Evolutionary conservation across 2,797 vertebrate genomes (phyloP), one percentile per base, ranked within the genome.

Genomic region (Sebastiscus tertius): DNA sequence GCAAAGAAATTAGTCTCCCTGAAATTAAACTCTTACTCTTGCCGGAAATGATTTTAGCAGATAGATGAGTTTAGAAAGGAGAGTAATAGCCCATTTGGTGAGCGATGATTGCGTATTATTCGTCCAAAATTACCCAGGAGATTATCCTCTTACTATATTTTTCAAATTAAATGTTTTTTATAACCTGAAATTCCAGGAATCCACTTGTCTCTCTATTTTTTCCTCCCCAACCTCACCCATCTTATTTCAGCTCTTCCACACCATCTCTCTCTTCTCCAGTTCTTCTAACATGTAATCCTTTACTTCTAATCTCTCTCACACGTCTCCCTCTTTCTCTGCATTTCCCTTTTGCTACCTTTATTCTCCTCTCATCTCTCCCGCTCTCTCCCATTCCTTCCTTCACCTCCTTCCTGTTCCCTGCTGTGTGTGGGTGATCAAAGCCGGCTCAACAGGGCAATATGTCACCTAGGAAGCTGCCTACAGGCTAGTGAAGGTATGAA

Each of bases 341-440:
- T 68, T 81, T 72, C 60, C 68, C 13, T 31, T 65, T 68, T 34
- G 31, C 61, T 33, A 11, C 64, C 71, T 71, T 80, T 78, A 55
- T 74, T 75, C 42, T 68, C 31, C 52, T 73, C 61, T 80, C 39
- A 12, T 72, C 72, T 55, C 75, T 73, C 74, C 63, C 59, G 61
- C 71, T 75, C 75, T 36, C 62, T 83, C 33, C 56, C 18, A 42
- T 72, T 80, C 65, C 72, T 85, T 73, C 63, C 42, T 64, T 85
- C 63, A 63, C 68, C 56, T 74, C 72, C 72, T 84, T 79, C 82
- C 82, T 78, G 65, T 68, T 86, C 79, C 75, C 79, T 71, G 86
- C 82, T 49, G 86, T 72, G 86, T 18, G 22, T 52, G 66, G 66
- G 60, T 91, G 89, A 93, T 91, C 87, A 90, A 92, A 93, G 91